Conservation (phyloP, 2,888 invertebrate genomes). For the Eristalinus aeneus region DNA sequence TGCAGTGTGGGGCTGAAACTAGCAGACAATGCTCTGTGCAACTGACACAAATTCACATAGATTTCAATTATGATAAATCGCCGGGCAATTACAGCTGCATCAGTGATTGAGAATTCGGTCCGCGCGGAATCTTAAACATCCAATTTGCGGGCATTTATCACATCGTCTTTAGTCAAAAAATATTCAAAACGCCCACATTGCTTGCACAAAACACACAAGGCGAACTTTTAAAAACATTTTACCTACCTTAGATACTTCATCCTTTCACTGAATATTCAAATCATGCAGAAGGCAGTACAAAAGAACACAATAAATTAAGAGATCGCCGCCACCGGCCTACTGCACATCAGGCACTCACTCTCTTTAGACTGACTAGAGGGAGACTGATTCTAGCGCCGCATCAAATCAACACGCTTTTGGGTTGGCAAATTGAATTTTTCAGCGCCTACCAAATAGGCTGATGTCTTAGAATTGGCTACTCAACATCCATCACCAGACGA, state of each 20-base stretch:
- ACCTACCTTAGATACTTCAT: conserved; percentile 47
- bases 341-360: conserved; percentile 3
- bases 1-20: background rate
- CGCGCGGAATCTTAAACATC: background rate
- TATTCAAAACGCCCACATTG: background rate
- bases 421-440: background rate
- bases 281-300: conserved; percentile 6
- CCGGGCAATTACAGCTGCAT: conserved; percentile 3
- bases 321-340: conserved; percentile 18
- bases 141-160: conserved; percentile 1
- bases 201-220: background rate
- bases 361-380: conserved; percentile 14
- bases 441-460: background rate
- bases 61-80: conserved; percentile 38
- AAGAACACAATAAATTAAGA: conserved; percentile 29
- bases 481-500: background rate
- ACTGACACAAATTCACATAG: conserved; percentile 3
- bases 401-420: background rate
- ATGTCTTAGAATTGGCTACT: background rate
- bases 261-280: conserved; percentile 13
- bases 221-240: background rate
- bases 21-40: background rate
- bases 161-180: background rate
- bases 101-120: background rate
- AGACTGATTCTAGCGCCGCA: background rate